Evolutionary conservation across 2,797 vertebrate species (phyloP).

Genomic region (Halcyon chelicuti): DNA sequence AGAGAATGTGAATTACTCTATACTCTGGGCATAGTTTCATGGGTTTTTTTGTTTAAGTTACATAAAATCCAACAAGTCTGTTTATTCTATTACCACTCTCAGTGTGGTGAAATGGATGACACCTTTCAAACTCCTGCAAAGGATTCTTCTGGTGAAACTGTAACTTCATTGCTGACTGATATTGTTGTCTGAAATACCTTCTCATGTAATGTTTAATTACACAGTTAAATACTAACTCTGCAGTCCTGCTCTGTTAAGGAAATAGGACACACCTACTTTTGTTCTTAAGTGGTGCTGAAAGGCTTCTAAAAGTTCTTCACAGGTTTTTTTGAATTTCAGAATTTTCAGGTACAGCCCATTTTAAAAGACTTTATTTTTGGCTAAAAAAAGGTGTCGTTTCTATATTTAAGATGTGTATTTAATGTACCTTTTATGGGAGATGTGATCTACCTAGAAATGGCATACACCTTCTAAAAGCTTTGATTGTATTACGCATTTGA

Average conservation of each 20-base stretch:
- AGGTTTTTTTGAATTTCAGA: not conserved
- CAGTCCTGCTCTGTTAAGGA: not conserved
- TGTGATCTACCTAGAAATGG: conserved; percentile 4
- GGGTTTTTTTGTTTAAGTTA: not conserved
- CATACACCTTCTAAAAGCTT: conserved; percentile 8
- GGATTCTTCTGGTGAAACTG: not conserved
- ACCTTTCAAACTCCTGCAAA: not conserved
- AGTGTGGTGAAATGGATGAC: not conserved
- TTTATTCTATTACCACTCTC: not conserved
- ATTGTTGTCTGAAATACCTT: not conserved
- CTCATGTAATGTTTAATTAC: not conserved
- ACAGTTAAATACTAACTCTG: not conserved
- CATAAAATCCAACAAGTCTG: not conserved
- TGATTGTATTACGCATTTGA: conserved; percentile 27
- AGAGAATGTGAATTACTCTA: not conserved
- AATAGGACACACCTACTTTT: not conserved
- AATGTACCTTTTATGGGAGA: conserved; percentile 22
- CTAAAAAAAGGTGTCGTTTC: not conserved
- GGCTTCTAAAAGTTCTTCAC: not conserved
- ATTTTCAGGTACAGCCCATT: not conserved
- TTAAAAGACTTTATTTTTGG: not conserved
- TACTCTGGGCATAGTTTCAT: not conserved
- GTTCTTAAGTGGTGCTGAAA: not conserved
- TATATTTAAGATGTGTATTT: not conserved
- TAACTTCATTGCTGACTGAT: not conserved